These are phyloP conservation scores for Chinchilla lanigera DNA, from an alignment of 2,113 vertebrate genomes.

Conservation along the genomic window DNA sequence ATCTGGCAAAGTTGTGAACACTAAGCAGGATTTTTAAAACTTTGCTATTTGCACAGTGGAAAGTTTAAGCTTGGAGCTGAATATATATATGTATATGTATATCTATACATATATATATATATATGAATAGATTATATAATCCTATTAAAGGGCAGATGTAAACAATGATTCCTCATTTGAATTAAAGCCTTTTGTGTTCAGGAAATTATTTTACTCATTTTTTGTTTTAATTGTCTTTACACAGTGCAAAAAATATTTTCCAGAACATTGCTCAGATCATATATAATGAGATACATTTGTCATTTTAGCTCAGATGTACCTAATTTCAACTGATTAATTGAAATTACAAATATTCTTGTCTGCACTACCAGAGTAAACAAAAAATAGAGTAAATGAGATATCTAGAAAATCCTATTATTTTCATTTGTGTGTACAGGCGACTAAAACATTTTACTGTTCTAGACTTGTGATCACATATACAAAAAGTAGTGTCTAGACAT, in stretches of 20 bases:
- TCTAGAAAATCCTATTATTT: not conserved
- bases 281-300: not conserved
- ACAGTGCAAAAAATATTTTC: not conserved
- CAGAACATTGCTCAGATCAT: not conserved
- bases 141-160: not conserved
- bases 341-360: not conserved
- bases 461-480: slow-evolving; percentile 22
- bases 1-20: not conserved
- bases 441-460: not conserved
- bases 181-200: not conserved
- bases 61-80: not conserved
- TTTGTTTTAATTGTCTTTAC: not conserved
- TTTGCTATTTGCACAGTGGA: not conserved
- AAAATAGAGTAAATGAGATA: not conserved
- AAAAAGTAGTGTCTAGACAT: not conserved
- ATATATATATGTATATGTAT: not conserved
- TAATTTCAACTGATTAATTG: slow-evolving; percentile 34
- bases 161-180: not conserved
- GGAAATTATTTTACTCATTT: not conserved
- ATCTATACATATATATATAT: not conserved
- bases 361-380: not conserved
- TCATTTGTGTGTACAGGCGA: not conserved
- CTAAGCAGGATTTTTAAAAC: not conserved
- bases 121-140: not conserved
- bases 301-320: not conserved